Percentiles rank a stretch among this genome's conserved stretches.
Evolutionary conservation across 2,113 vertebrate species (phyloP).

Genomic region (Erythrocercus mccallii): DNA sequence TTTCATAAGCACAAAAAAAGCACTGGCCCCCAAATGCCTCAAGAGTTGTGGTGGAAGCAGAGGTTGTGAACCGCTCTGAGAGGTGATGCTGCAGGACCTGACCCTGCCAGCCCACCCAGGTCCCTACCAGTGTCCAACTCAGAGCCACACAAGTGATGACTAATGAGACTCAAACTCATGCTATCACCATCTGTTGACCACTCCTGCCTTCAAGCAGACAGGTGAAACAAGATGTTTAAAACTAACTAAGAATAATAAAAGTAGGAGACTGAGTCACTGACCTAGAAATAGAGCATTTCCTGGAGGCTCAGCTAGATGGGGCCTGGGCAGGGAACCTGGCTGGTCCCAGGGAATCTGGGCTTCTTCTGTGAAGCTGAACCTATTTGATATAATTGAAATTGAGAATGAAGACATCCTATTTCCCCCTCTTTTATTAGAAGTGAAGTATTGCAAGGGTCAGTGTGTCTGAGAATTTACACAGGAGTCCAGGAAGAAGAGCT

Average conservation of each 20-base stretch:
- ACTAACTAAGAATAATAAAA: background rate
- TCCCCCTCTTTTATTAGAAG: background rate
- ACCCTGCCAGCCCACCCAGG: background rate
- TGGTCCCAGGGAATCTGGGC: background rate
- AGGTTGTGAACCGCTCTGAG: background rate
- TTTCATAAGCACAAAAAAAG: background rate
- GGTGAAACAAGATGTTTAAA: background rate
- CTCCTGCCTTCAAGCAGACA: background rate
- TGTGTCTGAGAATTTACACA: background rate
- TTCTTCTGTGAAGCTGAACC: background rate
- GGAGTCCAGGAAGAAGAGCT: background rate
- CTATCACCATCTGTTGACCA: background rate
- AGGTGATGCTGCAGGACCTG: background rate
- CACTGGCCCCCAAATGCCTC: background rate
- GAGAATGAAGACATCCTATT: background rate
- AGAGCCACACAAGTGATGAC: background rate
- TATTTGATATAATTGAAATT: background rate
- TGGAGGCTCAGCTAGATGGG: background rate
- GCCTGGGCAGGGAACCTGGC: background rate
- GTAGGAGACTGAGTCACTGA: background rate
- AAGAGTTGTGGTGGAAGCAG: fast-evolving
- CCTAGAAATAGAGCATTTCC: background rate
- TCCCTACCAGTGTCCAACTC: background rate
- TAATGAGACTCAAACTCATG: background rate
- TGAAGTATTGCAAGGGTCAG: background rate